phyloP scores from a whole-genome alignment of 1,140 invertebrate species.

The Ceratina japonica region DNA sequence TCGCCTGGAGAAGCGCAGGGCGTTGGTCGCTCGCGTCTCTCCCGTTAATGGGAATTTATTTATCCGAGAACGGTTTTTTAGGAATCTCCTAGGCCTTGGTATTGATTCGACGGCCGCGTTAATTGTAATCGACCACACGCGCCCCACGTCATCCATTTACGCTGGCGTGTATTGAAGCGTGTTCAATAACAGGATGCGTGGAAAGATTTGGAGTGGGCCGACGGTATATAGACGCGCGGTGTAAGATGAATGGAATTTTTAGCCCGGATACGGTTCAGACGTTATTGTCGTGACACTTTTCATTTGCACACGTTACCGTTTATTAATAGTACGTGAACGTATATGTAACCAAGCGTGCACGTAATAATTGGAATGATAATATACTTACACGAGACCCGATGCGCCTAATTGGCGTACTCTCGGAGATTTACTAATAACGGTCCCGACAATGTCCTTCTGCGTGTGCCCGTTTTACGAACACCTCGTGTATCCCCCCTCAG shows the following conservation, averaged over 20 bases:
- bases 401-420: not conserved
- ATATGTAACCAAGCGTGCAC: no score
- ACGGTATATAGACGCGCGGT: not conserved
- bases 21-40: not conserved
- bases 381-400: not conserved
- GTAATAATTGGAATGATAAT: not conserved
- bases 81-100: not conserved
- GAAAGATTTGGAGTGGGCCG: not conserved
- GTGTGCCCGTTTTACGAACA: constrained; percentile 11
- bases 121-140: constrained; percentile 11
- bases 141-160: not conserved
- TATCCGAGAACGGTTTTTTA: not conserved
- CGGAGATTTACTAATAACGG: not conserved
- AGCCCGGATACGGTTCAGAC: not conserved
- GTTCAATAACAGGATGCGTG: not conserved
- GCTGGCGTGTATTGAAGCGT: not conserved
- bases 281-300: not conserved
- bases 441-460: not conserved
- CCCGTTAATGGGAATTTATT: not conserved
- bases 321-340: not conserved
- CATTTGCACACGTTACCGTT: not conserved
- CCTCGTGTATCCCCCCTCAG: not conserved
- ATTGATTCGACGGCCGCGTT: not conserved
- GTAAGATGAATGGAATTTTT: not conserved
- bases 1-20: not conserved